These are phyloP conservation scores for Thera britannica DNA, from an alignment of 2,888 invertebrate genomes.

Conservation along the genomic window DNA sequence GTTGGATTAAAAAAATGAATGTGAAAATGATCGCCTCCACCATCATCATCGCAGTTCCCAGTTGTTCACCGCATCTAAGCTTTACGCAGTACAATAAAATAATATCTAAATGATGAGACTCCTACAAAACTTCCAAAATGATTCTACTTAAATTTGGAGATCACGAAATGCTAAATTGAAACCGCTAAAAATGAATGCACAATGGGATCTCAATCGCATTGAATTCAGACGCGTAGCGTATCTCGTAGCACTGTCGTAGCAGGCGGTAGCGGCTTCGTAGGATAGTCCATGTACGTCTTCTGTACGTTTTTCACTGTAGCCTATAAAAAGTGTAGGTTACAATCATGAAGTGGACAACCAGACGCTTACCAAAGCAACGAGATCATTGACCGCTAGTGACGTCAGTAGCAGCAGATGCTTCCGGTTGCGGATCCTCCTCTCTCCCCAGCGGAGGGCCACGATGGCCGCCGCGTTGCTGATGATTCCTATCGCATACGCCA, in stretches of 20 bases:
- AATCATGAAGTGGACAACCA: too few species aligned
- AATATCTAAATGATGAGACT: too few species aligned
- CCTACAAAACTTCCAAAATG: too few species aligned
- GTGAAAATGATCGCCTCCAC: too few species aligned
- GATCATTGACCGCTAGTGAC: constrained; percentile 91
- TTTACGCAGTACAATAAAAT: too few species aligned
- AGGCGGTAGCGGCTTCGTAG: not conserved
- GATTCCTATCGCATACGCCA: constrained; percentile 88
- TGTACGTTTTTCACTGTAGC: too few species aligned
- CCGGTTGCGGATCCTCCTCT: constrained; percentile 89
- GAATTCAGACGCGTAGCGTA: not conserved
- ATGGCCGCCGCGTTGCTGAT: constrained; percentile 91
- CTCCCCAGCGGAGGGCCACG: constrained; percentile 88
- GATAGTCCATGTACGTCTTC: not conserved
- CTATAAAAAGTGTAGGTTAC: too few species aligned
- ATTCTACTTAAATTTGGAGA: too few species aligned
- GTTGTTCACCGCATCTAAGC: too few species aligned
- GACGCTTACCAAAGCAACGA: constrained; percentile 87
- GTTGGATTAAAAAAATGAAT: too few species aligned
- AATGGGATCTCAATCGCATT: not conserved
- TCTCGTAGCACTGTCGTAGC: constrained; percentile 6
- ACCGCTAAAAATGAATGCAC: not conserved
- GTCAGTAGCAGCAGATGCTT: constrained; percentile 92
- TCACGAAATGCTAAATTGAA: too few species aligned
- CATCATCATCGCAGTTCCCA: too few species aligned